Percentiles rank a stretch among this genome's conserved stretches.
Evolutionary conservation across 1,140 invertebrate genomes (phyloP).

Genomic region (Macrobrachium nipponense): DNA sequence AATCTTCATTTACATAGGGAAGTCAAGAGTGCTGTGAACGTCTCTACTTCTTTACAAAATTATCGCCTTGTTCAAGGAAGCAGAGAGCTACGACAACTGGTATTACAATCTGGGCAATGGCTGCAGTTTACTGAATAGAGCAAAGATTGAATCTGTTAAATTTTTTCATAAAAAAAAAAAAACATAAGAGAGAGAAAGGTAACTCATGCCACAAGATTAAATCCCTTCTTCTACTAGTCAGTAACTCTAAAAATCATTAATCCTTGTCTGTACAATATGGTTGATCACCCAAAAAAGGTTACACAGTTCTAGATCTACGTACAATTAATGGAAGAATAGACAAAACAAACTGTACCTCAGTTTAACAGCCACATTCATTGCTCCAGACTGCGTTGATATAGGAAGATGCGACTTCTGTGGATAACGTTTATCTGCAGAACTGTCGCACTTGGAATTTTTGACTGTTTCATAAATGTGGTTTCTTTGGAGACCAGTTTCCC

Average conservation of each 20-base stretch:
- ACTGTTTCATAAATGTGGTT: conserved; percentile 36
- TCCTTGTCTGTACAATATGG: background rate
- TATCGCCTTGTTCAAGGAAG: background rate
- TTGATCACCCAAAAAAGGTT: conserved; percentile 4
- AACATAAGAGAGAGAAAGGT: too few relatives aligned
- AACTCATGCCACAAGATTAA: too few relatives aligned
- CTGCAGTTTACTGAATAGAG: conserved; percentile 35
- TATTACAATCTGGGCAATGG: conserved; percentile 41
- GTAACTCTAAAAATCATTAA: too few relatives aligned
- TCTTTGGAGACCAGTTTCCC: background rate
- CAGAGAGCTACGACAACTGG: background rate
- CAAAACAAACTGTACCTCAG: conserved; percentile 32
- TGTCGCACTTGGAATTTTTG: conserved; percentile 36
- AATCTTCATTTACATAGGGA: too few relatives aligned
- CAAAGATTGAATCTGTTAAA: conserved; percentile 24
- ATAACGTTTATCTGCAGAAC: conserved; percentile 38
- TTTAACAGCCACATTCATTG: conserved; percentile 56
- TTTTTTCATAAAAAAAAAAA: background rate
- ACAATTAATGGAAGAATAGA: background rate
- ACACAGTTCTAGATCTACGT: background rate
- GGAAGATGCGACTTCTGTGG: conserved; percentile 50
- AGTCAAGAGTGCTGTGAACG: too few relatives aligned
- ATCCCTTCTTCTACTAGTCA: too few relatives aligned
- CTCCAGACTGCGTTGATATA: conserved; percentile 47
- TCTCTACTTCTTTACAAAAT: too few relatives aligned